These are phyloP conservation scores for Panthera leo DNA, from an alignment of 2,113 vertebrate genomes.

Conservation along the genomic window DNA sequence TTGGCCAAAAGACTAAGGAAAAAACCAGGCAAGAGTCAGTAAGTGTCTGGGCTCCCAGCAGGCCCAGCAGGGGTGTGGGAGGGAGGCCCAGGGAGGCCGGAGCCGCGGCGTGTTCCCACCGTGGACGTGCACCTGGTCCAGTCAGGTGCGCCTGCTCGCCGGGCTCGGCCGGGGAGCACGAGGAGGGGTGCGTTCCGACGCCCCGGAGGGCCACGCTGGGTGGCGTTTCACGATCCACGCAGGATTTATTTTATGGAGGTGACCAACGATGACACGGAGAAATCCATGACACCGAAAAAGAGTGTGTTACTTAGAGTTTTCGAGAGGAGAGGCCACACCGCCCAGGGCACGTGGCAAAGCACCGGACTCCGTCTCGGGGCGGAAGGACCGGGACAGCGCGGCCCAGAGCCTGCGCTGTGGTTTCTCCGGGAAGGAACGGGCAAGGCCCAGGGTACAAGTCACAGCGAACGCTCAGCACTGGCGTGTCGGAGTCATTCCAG, in stretches of 20 bases:
- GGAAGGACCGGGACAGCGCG: accelerated
- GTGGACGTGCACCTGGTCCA: accelerated
- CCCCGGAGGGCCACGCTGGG: accelerated
- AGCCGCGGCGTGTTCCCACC: accelerated
- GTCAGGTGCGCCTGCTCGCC: neutral
- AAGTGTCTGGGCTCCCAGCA: slow-evolving; percentile 67
- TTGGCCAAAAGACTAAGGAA: slow-evolving; percentile 75
- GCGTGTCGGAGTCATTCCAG: accelerated
- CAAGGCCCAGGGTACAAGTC: accelerated
- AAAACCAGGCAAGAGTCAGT: slow-evolving; percentile 72
- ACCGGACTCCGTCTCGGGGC: accelerated
- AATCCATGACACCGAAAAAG: accelerated
- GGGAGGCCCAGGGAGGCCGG: neutral
- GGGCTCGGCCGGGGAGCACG: neutral
- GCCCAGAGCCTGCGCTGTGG: accelerated
- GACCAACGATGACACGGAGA: accelerated
- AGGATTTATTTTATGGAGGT: accelerated
- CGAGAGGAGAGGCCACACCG: accelerated
- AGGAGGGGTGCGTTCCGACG: too few relatives aligned
- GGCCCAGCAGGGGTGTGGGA: neutral
- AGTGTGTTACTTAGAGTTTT: too few relatives aligned
- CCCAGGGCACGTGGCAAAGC: accelerated
- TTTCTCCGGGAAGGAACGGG: neutral
- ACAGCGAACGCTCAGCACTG: too few relatives aligned
- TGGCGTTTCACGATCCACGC: accelerated